phyloP scores from a whole-genome alignment of 2,888 invertebrate genomes.

The Lasioglossum villosulum region DNA sequence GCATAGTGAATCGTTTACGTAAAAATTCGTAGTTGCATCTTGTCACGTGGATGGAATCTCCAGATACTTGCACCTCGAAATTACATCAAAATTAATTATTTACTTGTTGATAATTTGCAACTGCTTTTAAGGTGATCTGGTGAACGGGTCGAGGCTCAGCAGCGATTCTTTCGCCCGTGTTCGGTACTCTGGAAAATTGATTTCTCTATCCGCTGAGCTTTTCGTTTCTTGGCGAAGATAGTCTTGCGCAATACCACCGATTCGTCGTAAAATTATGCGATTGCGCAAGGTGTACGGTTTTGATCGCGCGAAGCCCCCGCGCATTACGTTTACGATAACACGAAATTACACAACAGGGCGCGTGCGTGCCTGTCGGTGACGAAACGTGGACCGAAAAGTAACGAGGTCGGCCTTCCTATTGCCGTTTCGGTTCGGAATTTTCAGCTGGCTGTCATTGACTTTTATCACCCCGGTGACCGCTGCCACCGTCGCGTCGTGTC shows the following conservation, averaged over 20 bases:
- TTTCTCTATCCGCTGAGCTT: slow-evolving; percentile 36
- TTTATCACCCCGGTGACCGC: slow-evolving; percentile 16
- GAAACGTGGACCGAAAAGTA: slow-evolving; percentile 46
- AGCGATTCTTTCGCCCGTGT: too few relatives aligned
- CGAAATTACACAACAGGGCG: slow-evolving; percentile 49
- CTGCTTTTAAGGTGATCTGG: too few relatives aligned
- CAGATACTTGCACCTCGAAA: too few relatives aligned
- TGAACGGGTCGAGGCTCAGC: neutral
- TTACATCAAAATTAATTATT: neutral
- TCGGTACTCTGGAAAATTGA: neutral
- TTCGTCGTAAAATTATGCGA: slow-evolving; percentile 32
- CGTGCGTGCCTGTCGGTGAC: neutral
- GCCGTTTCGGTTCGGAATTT: slow-evolving; percentile 15
- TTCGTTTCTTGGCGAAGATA: slow-evolving; percentile 13
- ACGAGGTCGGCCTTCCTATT: slow-evolving; percentile 31
- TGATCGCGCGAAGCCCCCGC: slow-evolving; percentile 1
- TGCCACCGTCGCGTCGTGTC: neutral
- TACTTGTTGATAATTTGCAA: too few relatives aligned
- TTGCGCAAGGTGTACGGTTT: slow-evolving; percentile 20
- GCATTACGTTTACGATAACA: slow-evolving; percentile 51
- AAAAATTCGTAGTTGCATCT: neutral
- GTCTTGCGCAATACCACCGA: slow-evolving; percentile 35
- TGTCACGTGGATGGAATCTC: neutral
- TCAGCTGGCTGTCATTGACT: slow-evolving; percentile 41
- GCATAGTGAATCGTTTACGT: neutral